Evolutionary conservation across 2,113 vertebrate species (phyloP).

Genomic region (Vicugna pacos): DNA sequence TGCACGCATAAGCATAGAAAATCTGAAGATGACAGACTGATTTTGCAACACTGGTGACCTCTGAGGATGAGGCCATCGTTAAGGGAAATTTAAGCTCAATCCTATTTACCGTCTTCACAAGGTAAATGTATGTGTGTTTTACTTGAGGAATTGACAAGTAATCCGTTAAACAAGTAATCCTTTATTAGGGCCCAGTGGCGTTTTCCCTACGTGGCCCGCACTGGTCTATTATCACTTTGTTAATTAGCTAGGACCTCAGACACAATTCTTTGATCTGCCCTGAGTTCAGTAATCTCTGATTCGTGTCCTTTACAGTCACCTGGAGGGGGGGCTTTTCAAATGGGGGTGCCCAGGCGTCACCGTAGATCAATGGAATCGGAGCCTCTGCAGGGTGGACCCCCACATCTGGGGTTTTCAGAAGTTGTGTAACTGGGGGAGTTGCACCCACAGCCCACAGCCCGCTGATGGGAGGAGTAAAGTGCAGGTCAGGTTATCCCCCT

Average conservation of each 20-base stretch:
- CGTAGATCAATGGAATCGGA: neutral
- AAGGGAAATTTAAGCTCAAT: neutral
- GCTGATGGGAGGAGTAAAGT: rapidly evolving
- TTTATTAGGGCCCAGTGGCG: neutral
- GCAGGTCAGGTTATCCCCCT: neutral
- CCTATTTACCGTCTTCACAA: neutral
- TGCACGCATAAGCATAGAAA: neutral
- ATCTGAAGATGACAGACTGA: neutral
- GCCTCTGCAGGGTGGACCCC: neutral
- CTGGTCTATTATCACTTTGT: neutral
- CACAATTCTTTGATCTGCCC: neutral
- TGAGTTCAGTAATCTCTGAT: neutral
- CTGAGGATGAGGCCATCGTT: neutral
- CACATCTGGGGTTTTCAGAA: neutral
- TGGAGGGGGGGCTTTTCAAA: neutral
- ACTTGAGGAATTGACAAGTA: neutral
- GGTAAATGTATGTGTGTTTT: neutral
- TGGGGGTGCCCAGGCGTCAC: neutral
- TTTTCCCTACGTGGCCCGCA: neutral
- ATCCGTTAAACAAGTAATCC: neutral
- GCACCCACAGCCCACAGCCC: neutral
- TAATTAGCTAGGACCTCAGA: neutral
- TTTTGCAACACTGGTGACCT: neutral
- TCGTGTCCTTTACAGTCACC: neutral
- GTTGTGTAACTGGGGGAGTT: rapidly evolving